Percentiles rank a stretch among this genome's conserved stretches.
Conservation (phyloP, 1,140 invertebrate genomes). For the Apocrypta bakeri region DNA sequence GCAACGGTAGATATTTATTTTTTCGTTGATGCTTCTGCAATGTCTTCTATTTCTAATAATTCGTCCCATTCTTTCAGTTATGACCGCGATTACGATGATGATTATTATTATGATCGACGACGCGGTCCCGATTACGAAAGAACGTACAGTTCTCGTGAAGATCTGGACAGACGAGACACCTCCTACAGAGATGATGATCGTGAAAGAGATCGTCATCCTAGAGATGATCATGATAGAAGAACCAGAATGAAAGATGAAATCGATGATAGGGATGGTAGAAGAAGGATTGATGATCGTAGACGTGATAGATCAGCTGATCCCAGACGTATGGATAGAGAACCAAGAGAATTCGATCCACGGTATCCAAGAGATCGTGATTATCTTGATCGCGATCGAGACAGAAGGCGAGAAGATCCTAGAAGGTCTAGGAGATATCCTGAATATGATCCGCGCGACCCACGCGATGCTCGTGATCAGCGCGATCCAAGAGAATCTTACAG, state of each 20-base stretch:
- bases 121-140: slow-evolving; percentile 71
- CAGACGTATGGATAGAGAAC: slow-evolving; percentile 61
- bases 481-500: slow-evolving; percentile 56
- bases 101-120: slow-evolving; percentile 74
- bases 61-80: slow-evolving; percentile 59
- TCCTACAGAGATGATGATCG: slow-evolving; percentile 68
- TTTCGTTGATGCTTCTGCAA: background rate
- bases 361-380: slow-evolving; percentile 64
- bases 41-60: background rate
- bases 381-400: slow-evolving; percentile 66
- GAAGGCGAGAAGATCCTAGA: slow-evolving; percentile 64
- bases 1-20: slow-evolving; percentile 13
- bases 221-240: slow-evolving; percentile 66
- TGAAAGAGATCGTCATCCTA: slow-evolving; percentile 64
- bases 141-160: slow-evolving; percentile 66
- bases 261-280: slow-evolving; percentile 67
- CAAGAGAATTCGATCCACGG: slow-evolving; percentile 65
- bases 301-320: slow-evolving; percentile 62
- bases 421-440: slow-evolving; percentile 67
- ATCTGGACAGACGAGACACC: slow-evolving; percentile 67
- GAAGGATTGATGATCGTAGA: slow-evolving; percentile 65
- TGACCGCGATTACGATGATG: slow-evolving; percentile 70
- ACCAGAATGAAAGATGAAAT: slow-evolving; percentile 70
- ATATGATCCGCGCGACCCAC: slow-evolving; percentile 66
- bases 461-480: slow-evolving; percentile 54